A percentile compares a stretch with the other conserved stretches of the same genome.
Evolutionary conservation across 2,797 vertebrate species (phyloP).

Genomic region (Tympanoctomys barrerae): DNA sequence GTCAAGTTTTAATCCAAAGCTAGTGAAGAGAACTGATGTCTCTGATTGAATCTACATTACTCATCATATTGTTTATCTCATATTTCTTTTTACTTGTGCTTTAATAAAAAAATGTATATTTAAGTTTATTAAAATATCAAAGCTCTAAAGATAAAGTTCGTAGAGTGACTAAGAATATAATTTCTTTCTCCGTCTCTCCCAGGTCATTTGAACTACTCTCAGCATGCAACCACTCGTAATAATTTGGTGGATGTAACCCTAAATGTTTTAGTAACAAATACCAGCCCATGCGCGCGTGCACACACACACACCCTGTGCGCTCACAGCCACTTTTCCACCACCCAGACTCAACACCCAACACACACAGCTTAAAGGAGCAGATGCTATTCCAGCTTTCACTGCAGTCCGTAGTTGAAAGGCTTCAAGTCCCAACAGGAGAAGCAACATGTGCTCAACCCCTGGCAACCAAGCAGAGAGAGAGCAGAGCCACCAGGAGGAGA

Average conservation of each 20-base stretch:
- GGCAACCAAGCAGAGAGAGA: not conserved
- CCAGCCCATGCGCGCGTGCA: not conserved
- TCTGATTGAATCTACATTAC: not conserved
- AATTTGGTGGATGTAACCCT: not conserved
- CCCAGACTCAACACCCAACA: not conserved
- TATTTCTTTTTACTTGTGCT: not conserved
- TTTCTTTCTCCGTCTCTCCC: not conserved
- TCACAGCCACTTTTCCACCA: not conserved
- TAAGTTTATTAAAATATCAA: not conserved
- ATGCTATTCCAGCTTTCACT: not conserved
- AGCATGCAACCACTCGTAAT: not conserved
- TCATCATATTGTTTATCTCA: not conserved
- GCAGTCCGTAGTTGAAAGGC: not conserved
- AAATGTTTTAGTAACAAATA: not conserved
- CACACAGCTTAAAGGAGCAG: not conserved
- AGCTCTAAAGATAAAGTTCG: not conserved
- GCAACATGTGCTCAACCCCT: not conserved
- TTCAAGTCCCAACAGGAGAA: not conserved
- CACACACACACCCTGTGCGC: accelerated
- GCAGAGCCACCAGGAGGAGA: not conserved
- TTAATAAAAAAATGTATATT: not conserved
- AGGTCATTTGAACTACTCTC: not conserved
- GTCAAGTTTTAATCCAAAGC: not conserved
- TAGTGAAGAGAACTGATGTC: not conserved
- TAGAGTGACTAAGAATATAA: not conserved